Conservation (phyloP, 2,797 vertebrate genomes). For the Petrocephalus sullivani region DNA sequence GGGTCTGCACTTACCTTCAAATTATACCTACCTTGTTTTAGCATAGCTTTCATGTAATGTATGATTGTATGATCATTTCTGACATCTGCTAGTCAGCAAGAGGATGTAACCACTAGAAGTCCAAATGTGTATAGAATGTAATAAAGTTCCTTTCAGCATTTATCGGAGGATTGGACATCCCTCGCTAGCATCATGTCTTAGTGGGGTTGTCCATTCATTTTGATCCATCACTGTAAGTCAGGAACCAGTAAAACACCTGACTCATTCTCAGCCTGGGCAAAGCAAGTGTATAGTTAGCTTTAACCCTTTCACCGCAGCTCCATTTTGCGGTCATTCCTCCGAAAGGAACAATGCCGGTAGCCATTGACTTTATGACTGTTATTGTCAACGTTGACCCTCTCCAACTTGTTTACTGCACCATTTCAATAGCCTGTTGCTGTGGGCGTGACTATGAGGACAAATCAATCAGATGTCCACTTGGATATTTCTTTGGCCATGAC, state of each 20-base stretch:
- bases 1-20: background rate
- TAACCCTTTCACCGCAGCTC: too few relatives aligned
- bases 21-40: slow-evolving; percentile 1
- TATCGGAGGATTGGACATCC: background rate
- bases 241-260: background rate
- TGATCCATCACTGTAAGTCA: background rate
- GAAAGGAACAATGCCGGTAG: slow-evolving; percentile 12
- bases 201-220: background rate
- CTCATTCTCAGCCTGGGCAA: background rate
- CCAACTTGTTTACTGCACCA: background rate
- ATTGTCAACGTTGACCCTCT: background rate
- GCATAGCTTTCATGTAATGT: slow-evolving; percentile 19
- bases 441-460: background rate
- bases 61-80: background rate
- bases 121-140: slow-evolving; percentile 5
- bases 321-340: background rate
- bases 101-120: background rate
- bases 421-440: background rate
- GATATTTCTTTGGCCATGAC: background rate
- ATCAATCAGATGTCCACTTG: background rate
- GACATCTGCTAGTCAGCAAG: background rate
- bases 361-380: slow-evolving; percentile 24
- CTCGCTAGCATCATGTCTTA: background rate
- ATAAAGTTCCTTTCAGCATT: background rate
- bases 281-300: background rate